Percentiles rank a stretch among this genome's conserved stretches.
These are phyloP conservation scores for Sciaenops ocellatus DNA, from an alignment of 2,797 vertebrate genomes.

Conservation along the genomic window DNA sequence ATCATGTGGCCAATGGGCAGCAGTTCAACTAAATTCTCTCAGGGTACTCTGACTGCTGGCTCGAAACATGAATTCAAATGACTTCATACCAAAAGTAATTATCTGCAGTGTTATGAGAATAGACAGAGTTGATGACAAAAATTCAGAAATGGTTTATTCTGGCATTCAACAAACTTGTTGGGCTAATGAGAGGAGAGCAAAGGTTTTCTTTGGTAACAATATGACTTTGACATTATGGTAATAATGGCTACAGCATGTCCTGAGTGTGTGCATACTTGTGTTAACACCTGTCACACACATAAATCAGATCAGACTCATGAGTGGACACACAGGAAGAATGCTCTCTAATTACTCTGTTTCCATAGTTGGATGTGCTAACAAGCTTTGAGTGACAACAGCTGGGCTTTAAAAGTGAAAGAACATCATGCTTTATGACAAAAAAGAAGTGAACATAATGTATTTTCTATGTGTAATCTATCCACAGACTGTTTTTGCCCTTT, in stretches of 20 bases:
- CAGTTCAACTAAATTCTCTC: constrained; percentile 30
- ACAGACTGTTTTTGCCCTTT: background rate
- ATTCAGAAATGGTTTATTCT: constrained; percentile 54
- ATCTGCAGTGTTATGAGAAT: constrained; percentile 39
- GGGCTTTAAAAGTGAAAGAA: constrained; percentile 25
- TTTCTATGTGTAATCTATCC: background rate
- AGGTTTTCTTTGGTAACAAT: constrained; percentile 38
- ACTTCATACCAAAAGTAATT: constrained; percentile 30
- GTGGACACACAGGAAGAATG: constrained; percentile 52
- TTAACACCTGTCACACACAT: constrained; percentile 65
- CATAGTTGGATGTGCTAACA: constrained; percentile 47
- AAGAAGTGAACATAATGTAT: background rate
- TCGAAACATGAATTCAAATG: constrained; percentile 54
- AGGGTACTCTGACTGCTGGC: constrained; percentile 27
- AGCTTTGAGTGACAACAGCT: constrained; percentile 57
- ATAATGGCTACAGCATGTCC: constrained; percentile 33
- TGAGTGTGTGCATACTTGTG: constrained; percentile 43
- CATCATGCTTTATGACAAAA: constrained; percentile 22
- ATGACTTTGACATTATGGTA: constrained; percentile 39
- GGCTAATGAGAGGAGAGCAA: constrained; percentile 48
- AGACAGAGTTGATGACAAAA: constrained; percentile 55
- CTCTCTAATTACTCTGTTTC: constrained; percentile 36
- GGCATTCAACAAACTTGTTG: constrained; percentile 38
- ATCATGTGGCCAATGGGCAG: background rate
- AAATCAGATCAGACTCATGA: constrained; percentile 57